Conservation (phyloP, 2,113 vertebrate species). For the Aspiorhynchus laticeps region DNA sequence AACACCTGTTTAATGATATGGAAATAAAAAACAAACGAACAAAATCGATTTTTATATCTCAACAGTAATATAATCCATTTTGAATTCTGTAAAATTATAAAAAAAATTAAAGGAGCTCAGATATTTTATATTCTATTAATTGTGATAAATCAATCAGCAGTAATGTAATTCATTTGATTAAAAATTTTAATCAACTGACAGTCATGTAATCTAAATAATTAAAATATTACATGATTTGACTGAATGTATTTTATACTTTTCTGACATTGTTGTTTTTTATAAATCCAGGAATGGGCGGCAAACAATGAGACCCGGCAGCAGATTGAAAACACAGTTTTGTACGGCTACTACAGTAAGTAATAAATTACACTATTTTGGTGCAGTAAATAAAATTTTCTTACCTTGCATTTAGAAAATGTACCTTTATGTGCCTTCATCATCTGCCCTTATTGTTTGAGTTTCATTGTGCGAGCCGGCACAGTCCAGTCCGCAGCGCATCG, state of each 20-base stretch:
- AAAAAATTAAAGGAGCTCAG: too few species aligned
- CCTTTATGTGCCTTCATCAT: constrained; percentile 15
- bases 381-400: background rate
- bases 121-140: background rate
- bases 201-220: background rate
- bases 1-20: background rate
- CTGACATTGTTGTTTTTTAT: constrained; percentile 28
- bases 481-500: background rate
- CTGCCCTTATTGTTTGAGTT: constrained; percentile 16
- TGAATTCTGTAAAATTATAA: background rate
- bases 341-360: constrained; percentile 96
- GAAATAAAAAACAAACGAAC: background rate
- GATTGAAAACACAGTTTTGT: constrained; percentile 92
- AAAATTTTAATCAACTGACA: background rate
- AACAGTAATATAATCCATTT: background rate
- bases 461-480: background rate
- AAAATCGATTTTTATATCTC: background rate
- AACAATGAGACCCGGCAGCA: constrained; percentile 86
- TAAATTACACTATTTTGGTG: background rate
- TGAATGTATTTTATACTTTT: constrained; percentile 4
- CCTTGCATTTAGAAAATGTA: background rate
- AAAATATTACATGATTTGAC: background rate
- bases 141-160: background rate
- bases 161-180: background rate
- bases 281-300: constrained; percentile 86